A percentile compares a stretch with the other conserved stretches of the same genome.
Evolutionary conservation across 2,888 invertebrate species (phyloP).

Genomic region (Sphaerophoria rueppellii): DNA sequence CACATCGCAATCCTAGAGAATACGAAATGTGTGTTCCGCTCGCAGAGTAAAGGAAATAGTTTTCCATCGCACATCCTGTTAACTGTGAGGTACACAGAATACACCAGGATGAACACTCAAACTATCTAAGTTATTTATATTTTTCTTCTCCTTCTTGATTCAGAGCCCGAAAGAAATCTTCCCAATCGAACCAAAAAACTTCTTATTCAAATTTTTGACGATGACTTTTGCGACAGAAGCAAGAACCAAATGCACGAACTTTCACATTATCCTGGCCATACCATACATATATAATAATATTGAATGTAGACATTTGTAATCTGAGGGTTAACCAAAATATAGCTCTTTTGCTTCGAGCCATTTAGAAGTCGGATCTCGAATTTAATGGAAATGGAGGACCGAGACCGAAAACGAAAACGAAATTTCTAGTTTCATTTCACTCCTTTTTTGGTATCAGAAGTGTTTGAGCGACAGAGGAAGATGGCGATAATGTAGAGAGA

Average conservation of each 20-base stretch:
- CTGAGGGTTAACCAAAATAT: slow-evolving; percentile 63
- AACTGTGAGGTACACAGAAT: neutral
- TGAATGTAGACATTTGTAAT: slow-evolving; percentile 66
- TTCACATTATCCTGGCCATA: slow-evolving; percentile 40
- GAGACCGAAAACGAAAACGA: slow-evolving; percentile 14
- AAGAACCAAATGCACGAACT: slow-evolving; percentile 9
- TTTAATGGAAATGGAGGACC: neutral
- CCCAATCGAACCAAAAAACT: neutral
- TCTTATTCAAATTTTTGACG: slow-evolving; percentile 61
- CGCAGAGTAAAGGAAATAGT: slow-evolving; percentile 56
- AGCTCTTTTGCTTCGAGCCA: slow-evolving; percentile 17
- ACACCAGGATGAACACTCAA: slow-evolving; percentile 34
- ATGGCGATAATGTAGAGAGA: slow-evolving; percentile 51
- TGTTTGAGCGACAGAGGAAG: no score
- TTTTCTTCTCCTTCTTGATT: slow-evolving; percentile 27
- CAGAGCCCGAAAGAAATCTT: neutral
- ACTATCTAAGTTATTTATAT: slow-evolving; percentile 66
- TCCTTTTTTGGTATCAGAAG: no score
- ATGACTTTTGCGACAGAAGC: slow-evolving; percentile 47
- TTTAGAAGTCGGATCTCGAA: neutral
- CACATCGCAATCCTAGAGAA: slow-evolving; percentile 26
- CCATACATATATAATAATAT: slow-evolving; percentile 47
- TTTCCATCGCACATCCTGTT: slow-evolving; percentile 47
- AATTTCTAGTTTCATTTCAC: slow-evolving; percentile 32
- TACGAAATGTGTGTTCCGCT: slow-evolving; percentile 52